Evolutionary conservation across 2,113 vertebrate genomes (phyloP), one percentile per base, ranked within the genome.

Genomic region (Litocranius walleri): DNA sequence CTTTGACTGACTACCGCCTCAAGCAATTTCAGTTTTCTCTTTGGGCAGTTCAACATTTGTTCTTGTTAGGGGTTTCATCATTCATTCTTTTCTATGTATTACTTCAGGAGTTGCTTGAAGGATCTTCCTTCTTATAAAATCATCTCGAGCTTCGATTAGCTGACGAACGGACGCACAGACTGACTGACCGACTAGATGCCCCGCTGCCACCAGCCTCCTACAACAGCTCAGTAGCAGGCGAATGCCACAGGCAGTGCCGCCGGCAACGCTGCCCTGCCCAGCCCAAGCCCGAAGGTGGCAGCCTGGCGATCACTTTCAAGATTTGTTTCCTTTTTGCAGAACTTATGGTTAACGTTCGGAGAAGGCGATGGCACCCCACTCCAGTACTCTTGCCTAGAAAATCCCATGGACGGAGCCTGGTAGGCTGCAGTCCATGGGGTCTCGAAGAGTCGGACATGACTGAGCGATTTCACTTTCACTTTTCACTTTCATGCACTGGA

Each of bases 291-390:
- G 92, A 97, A 9, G n/a, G 52, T 4, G 19, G 83, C 17, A 86
- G 91, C 19, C 67, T 97, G 78, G 89, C 86, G 1, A 94, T 83
- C 48, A 91, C 96, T 82, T 97, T 97, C 7, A 98, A 96, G 87
- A 91, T 97, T 67, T 94, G 96, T 52, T 96, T 98, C 45, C 97
- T 98, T 43, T 97, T 96, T n/a, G 94, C 97, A 12, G 97, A 97
- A 74, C 89, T 97, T 15, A 94, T 93, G 94, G 90, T 98, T 67
- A 98, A 98, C 95, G 95, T 96, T 43, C 96, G 19, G 56, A 57
- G 56, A 57, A 10, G 56, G 56, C 8, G 56, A 57, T 25, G 56
- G 56, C 21, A 10, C 21, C 56, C 8, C 3, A 25, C 56, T 57
- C 56, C 21, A 57, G 56, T 25, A 25, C 56, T 57, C 21, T 57